These are phyloP conservation scores for Lepeophtheirus salmonis DNA, from an alignment of 1,140 invertebrate genomes.

Conservation along the genomic window DNA sequence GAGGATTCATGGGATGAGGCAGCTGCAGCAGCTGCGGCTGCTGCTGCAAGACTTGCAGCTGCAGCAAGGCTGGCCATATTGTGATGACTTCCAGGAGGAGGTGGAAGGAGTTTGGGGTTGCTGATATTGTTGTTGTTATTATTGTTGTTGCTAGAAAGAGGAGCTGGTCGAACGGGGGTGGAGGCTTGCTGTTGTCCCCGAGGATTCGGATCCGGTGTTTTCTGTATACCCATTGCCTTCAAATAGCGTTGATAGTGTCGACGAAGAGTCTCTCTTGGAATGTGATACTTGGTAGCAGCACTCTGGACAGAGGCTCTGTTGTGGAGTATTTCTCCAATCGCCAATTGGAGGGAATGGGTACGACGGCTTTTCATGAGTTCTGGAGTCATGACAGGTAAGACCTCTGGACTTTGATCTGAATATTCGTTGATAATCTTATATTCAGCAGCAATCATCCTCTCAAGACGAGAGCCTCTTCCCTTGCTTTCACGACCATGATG, in stretches of 20 bases:
- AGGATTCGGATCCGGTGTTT: not conserved
- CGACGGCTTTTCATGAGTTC: slow-evolving; percentile 17
- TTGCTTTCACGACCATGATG: not conserved
- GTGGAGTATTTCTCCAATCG: slow-evolving; percentile 16
- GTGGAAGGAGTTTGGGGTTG: not conserved
- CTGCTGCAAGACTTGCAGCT: slow-evolving; percentile 1
- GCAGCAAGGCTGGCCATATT: not conserved
- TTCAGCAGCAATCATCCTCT: slow-evolving; percentile 18
- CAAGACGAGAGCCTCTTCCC: slow-evolving; percentile 12
- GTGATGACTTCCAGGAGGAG: not conserved
- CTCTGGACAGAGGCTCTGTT: slow-evolving; percentile 16
- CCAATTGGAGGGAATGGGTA: slow-evolving; percentile 15
- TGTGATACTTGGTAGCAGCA: slow-evolving; percentile 18
- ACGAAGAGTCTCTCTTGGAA: slow-evolving; percentile 16
- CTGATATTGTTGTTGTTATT: slow-evolving; percentile 3
- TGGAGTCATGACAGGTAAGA: slow-evolving; percentile 16
- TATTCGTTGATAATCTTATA: slow-evolving; percentile 18
- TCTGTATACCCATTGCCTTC: slow-evolving; percentile 18
- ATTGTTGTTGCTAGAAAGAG: slow-evolving; percentile 1
- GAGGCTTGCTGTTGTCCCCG: not conserved
- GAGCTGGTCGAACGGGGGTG: not conserved
- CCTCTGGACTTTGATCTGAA: not conserved
- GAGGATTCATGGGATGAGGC: not conserved
- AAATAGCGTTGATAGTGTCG: slow-evolving; percentile 18
- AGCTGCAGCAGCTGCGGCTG: slow-evolving; percentile 4